Evolutionary conservation across 2,113 vertebrate species (phyloP).

Genomic region (Cryptomyrus ogoouensis): DNA sequence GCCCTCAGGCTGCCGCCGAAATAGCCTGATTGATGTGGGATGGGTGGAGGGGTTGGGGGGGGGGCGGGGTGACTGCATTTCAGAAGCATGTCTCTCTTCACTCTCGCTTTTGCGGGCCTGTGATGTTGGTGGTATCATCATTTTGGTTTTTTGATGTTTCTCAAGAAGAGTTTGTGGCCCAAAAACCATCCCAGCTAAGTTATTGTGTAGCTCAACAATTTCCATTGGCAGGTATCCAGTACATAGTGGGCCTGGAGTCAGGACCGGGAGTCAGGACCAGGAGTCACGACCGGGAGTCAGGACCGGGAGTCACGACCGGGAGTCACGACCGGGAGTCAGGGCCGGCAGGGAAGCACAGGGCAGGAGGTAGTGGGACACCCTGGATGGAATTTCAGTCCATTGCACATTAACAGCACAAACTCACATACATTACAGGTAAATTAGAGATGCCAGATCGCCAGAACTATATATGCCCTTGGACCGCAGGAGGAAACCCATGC

Average conservation of each 20-base stretch:
- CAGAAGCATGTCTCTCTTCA: not conserved
- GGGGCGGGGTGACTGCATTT: not conserved
- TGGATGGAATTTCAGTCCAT: not conserved
- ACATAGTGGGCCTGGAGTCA: not conserved
- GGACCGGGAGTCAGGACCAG: not conserved
- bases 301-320: no score
- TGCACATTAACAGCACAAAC: not conserved
- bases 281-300: no score
- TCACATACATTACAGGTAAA: not conserved
- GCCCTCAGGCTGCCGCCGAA: not conserved
- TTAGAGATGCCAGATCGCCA: not conserved
- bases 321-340: no score
- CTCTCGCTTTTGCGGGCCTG: not conserved
- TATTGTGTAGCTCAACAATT: not conserved
- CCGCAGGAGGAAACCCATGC: not conserved
- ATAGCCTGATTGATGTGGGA: slow-evolving; percentile 3
- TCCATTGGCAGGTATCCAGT: not conserved
- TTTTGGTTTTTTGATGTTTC: not conserved
- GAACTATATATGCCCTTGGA: not conserved
- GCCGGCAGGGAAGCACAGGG: not conserved
- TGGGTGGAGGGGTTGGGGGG: not conserved
- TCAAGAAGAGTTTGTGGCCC: not conserved
- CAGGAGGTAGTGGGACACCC: not conserved
- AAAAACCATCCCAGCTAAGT: not conserved
- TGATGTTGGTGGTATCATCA: not conserved